Evolutionary conservation across 2,797 vertebrate genomes (phyloP).

Genomic region (Gastrophryne carolinensis): DNA sequence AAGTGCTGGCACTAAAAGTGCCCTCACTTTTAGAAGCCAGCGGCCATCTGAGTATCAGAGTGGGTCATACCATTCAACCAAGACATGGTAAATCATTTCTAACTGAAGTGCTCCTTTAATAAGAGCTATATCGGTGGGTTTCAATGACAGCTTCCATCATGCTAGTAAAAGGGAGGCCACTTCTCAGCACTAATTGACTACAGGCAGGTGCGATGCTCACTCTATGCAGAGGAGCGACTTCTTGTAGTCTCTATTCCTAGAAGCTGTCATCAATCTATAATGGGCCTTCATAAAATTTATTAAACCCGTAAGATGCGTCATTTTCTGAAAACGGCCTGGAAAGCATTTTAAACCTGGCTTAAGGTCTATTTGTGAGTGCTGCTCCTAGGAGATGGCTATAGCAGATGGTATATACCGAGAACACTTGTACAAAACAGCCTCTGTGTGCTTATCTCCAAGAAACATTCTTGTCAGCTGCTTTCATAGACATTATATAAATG

Average conservation of each 20-base stretch:
- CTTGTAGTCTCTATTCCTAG: conserved; percentile 23
- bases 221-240: neutral
- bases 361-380: conserved; percentile 8
- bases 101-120: too few relatives aligned
- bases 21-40: too few relatives aligned
- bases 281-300: conserved; percentile 26
- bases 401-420: conserved; percentile 30
- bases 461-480: conserved; percentile 5
- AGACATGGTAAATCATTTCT: too few relatives aligned
- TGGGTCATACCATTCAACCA: too few relatives aligned
- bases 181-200: conserved; percentile 18
- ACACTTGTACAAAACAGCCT: conserved; percentile 2
- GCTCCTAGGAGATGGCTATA: conserved; percentile 17
- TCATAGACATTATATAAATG: neutral
- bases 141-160: neutral
- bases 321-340: conserved; percentile 38
- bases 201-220: conserved; percentile 12
- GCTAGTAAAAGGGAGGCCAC: conserved; percentile 3
- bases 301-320: conserved; percentile 36
- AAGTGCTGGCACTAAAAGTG: too few relatives aligned
- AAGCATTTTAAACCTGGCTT: conserved; percentile 23
- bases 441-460: conserved; percentile 6
- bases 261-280: conserved; percentile 39
- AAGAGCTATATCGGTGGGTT: neutral
- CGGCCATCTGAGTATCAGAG: too few relatives aligned